Conservation (phyloP, 2,797 vertebrate species). For the Lacerta bilineata region DNA sequence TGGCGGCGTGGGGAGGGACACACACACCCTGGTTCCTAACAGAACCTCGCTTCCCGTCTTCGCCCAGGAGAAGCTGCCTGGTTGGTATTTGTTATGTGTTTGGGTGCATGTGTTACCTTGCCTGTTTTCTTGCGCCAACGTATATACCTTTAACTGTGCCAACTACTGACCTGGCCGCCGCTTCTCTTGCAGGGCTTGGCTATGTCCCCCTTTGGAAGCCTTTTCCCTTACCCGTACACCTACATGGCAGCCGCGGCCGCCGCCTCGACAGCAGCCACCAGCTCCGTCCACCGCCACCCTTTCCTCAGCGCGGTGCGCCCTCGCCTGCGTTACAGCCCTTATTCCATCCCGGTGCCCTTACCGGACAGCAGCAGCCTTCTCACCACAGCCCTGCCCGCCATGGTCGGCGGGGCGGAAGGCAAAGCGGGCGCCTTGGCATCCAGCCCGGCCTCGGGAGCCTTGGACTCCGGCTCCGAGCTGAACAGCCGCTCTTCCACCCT, state of each 20-base stretch:
- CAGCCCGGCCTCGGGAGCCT: conserved; percentile 87
- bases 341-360: conserved; percentile 90
- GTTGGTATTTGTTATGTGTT: too few relatives aligned
- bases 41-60: background rate
- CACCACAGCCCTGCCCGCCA: conserved; percentile 84
- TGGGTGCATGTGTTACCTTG: too few relatives aligned
- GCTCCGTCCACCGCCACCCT: conserved; percentile 92
- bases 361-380: conserved; percentile 91
- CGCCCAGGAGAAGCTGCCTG: too few relatives aligned
- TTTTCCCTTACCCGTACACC: conserved; percentile 97
- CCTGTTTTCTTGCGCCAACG: background rate
- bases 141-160: rapidly evolving
- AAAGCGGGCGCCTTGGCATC: conserved; percentile 85
- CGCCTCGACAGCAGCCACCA: conserved; percentile 86
- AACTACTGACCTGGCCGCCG: too few relatives aligned
- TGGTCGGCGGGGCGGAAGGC: conserved; percentile 81
- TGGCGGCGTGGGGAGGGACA: background rate
- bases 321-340: conserved; percentile 95
- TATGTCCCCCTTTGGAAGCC: conserved; percentile 94
- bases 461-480: conserved; percentile 95
- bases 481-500: conserved; percentile 92
- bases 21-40: background rate
- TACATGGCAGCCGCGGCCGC: conserved; percentile 96
- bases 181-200: conserved; percentile 88
- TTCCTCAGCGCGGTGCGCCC: conserved; percentile 94